phyloP scores from a whole-genome alignment of 2,888 invertebrate species.

The Eristalis intricaria region DNA sequence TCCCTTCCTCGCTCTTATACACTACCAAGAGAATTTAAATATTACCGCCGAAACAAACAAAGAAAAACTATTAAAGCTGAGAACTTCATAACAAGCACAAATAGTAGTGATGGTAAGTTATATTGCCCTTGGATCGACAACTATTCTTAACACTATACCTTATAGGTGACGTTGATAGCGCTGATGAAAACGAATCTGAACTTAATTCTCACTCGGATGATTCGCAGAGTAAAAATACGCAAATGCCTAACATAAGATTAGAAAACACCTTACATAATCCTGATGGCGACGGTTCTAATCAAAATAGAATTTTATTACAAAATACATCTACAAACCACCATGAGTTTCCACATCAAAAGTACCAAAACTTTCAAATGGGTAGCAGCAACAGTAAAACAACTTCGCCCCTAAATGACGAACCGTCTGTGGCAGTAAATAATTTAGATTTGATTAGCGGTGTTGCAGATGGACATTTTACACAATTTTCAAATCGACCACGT shows the following conservation, averaged over 20 bases:
- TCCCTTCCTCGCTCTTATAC: conserved; percentile 93
- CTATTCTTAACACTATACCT: not conserved
- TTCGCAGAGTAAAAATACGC: conserved; percentile 53
- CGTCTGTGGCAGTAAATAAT: conserved; percentile 73
- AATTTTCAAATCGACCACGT: conserved; percentile 73
- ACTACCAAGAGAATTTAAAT: conserved; percentile 92
- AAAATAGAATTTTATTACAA: conserved; percentile 36
- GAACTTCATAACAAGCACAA: conserved; percentile 90
- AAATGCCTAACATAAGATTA: conserved; percentile 63
- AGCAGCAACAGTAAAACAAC: conserved; percentile 53
- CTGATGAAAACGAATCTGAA: conserved; percentile 86
- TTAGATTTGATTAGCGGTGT: conserved; percentile 75
- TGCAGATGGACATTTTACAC: conserved; percentile 62
- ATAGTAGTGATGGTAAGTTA: conserved; percentile 89
- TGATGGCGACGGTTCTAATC: conserved; percentile 49
- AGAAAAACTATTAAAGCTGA: conserved; percentile 85
- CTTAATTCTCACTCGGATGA: conserved; percentile 79
- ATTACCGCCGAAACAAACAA: conserved; percentile 85
- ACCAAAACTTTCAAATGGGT: conserved; percentile 41
- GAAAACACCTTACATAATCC: conserved; percentile 71
- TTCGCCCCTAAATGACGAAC: conserved; percentile 44
- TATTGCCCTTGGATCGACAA: not conserved
- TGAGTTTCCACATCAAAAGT: conserved; percentile 28
- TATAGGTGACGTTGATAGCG: conserved; percentile 91
- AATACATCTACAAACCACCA: conserved; percentile 30